phyloP scores from a whole-genome alignment of 2,888 invertebrate species.

The Limnephilus auricula region DNA sequence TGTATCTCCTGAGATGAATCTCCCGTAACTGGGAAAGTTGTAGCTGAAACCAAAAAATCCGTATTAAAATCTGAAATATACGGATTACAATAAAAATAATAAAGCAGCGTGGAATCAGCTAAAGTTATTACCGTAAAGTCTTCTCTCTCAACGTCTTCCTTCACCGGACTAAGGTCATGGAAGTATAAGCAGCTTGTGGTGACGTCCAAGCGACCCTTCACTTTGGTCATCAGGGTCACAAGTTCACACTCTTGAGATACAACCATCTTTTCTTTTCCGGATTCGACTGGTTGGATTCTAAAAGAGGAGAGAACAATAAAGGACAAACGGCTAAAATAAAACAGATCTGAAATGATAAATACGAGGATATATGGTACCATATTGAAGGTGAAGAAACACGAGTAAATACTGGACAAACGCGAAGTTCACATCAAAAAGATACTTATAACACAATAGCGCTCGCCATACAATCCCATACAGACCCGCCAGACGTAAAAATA shows the following conservation, averaged over 20 bases:
- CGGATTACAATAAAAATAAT: background rate
- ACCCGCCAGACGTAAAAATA: too few relatives aligned
- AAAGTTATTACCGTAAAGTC: constrained; percentile 72
- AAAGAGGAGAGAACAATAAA: constrained; percentile 39
- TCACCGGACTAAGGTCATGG: constrained; percentile 77
- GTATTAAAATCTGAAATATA: background rate
- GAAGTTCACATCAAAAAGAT: too few relatives aligned
- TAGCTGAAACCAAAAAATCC: constrained; percentile 72
- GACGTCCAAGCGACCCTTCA: constrained; percentile 80
- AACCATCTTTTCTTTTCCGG: constrained; percentile 78
- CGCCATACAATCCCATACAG: too few relatives aligned
- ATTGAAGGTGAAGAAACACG: too few relatives aligned
- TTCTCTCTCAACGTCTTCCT: constrained; percentile 75
- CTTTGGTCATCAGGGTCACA: constrained; percentile 79
- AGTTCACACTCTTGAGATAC: constrained; percentile 81
- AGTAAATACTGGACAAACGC: too few relatives aligned
- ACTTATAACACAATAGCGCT: too few relatives aligned
- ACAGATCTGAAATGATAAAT: background rate
- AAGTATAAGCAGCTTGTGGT: constrained; percentile 80
- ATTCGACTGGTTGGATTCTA: constrained; percentile 68
- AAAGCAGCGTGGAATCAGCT: background rate
- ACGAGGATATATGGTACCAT: background rate
- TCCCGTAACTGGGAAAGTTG: constrained; percentile 78
- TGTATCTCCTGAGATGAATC: constrained; percentile 81
- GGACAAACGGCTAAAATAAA: background rate